Evolutionary conservation across 2,888 invertebrate species (phyloP).

Genomic region (Aelia acuminata): DNA sequence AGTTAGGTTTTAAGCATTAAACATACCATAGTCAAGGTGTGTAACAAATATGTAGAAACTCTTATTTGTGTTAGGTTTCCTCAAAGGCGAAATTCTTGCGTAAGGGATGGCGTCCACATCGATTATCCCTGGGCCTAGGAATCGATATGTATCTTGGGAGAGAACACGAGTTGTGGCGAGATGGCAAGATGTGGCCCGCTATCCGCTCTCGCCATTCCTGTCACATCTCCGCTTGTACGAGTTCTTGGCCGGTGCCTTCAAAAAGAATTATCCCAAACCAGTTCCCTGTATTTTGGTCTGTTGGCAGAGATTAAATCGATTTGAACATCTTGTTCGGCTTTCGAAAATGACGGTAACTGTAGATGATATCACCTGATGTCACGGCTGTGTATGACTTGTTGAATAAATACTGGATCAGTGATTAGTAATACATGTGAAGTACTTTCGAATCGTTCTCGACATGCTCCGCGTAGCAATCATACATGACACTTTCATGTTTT

Average conservation of each 20-base stretch:
- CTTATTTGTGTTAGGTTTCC: not conserved
- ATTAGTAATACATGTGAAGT: not conserved
- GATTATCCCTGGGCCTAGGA: not conserved
- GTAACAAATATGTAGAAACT: not conserved
- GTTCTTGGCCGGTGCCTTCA: slow-evolving; percentile 3
- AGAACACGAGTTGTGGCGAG: not conserved
- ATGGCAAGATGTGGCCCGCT: not conserved
- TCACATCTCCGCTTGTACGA: not conserved
- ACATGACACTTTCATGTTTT: no score
- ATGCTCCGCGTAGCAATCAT: no score
- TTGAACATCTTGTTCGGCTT: slow-evolving; percentile 33
- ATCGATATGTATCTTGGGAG: slow-evolving; percentile 2
- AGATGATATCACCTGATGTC: not conserved
- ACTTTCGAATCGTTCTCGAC: no score
- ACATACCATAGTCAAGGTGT: not conserved
- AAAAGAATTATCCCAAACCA: slow-evolving; percentile 13
- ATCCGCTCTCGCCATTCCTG: slow-evolving; percentile 1
- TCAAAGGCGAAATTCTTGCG: not conserved
- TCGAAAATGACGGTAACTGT: slow-evolving; percentile 25
- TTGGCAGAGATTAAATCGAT: not conserved
- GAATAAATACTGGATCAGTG: not conserved
- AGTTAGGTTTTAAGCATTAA: not conserved
- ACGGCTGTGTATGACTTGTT: not conserved
- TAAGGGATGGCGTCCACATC: not conserved
- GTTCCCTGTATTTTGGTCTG: slow-evolving; percentile 6